phyloP scores from a whole-genome alignment of 1,140 invertebrate species.

The Leguminivora glycinivorella region DNA sequence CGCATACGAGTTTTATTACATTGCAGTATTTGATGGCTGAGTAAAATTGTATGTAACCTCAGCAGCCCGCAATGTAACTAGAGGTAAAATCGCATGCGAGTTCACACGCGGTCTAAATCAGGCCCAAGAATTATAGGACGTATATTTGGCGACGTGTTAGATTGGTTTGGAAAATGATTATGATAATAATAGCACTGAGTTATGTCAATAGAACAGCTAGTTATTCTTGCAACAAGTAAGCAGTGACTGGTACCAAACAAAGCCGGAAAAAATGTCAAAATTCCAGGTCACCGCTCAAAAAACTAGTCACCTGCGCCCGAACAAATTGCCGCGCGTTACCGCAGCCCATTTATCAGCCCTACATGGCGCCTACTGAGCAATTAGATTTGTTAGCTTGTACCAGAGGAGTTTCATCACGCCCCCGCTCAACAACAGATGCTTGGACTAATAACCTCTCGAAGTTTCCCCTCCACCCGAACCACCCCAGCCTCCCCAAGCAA shows the following conservation, averaged over 20 bases:
- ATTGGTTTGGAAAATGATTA: no score
- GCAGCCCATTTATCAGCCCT: conserved; percentile 73
- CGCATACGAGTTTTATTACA: no score
- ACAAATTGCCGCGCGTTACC: conserved; percentile 68
- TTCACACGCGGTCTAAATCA: no score
- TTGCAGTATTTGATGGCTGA: no score
- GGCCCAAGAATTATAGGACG: no score
- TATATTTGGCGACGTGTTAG: no score
- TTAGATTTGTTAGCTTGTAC: conserved; percentile 79
- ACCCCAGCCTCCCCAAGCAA: conserved; percentile 72
- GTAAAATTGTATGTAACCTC: no score
- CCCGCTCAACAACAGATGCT: conserved; percentile 80
- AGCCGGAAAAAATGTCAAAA: neutral
- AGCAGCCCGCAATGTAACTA: no score
- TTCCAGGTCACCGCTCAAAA: conserved; percentile 16
- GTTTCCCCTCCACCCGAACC: conserved; percentile 68
- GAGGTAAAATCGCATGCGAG: no score
- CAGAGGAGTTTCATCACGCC: conserved; percentile 75
- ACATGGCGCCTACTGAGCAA: conserved; percentile 77
- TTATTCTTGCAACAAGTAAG: neutral
- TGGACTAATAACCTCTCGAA: conserved; percentile 81
- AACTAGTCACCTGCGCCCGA: conserved; percentile 65
- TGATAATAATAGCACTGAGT: no score
- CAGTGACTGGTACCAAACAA: neutral
- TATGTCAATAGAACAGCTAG: neutral